Conservation (phyloP, 2,888 invertebrate species). For the Ophioninae sp. region DNA sequence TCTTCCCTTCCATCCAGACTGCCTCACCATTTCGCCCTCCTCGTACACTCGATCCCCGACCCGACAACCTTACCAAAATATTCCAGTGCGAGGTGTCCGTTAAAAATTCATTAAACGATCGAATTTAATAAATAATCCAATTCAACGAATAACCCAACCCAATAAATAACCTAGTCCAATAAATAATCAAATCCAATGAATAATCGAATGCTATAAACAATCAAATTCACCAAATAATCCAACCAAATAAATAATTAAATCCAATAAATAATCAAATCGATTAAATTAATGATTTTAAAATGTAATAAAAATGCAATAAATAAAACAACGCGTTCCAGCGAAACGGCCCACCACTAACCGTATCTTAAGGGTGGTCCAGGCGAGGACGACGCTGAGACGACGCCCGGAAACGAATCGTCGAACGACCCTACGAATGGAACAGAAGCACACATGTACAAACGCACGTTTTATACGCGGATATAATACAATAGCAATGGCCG, state of each 20-base stretch:
- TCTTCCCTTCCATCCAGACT: constrained; percentile 82
- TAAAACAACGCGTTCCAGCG: too few relatives aligned
- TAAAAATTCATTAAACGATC: too few relatives aligned
- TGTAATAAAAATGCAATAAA: too few relatives aligned
- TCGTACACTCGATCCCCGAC: constrained; percentile 84
- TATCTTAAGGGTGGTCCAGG: constrained; percentile 21
- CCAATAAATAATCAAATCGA: too few relatives aligned
- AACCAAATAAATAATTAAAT: too few relatives aligned
- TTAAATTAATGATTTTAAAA: too few relatives aligned
- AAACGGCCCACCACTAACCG: constrained; percentile 31
- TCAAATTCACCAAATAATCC: too few relatives aligned
- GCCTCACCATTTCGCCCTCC: constrained; percentile 88
- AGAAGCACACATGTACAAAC: not conserved
- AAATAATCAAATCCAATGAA: too few relatives aligned
- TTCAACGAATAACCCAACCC: too few relatives aligned
- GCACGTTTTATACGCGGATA: too few relatives aligned
- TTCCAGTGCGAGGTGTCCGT: not conserved
- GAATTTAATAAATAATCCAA: not conserved
- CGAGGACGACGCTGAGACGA: constrained; percentile 17
- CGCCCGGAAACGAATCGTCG: constrained; percentile 26
- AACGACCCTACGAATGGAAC: constrained; percentile 39
- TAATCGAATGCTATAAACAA: too few relatives aligned
- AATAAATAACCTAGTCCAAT: too few relatives aligned
- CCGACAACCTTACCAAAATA: constrained; percentile 84
- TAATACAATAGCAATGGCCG: not conserved